phyloP scores from a whole-genome alignment of 2,797 vertebrate species.

The Takifugu rubripes region DNA sequence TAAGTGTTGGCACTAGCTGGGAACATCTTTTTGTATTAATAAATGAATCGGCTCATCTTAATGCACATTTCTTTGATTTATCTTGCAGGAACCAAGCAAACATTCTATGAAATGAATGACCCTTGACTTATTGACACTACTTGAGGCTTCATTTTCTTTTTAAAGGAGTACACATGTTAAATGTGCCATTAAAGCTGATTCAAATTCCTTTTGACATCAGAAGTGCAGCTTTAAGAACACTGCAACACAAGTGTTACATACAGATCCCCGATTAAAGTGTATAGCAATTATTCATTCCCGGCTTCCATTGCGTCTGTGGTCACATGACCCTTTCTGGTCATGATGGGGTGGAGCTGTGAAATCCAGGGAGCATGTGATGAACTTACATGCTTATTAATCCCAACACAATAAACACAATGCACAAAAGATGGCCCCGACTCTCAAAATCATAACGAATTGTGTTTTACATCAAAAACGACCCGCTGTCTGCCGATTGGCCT shows the following conservation, averaged over 20 bases:
- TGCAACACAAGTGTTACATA: no score
- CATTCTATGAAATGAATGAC: no score
- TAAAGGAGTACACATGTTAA: no score
- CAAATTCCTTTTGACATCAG: no score
- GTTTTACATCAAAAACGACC: neutral
- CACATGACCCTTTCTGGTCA: constrained; percentile 30
- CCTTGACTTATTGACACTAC: no score
- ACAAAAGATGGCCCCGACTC: constrained; percentile 31
- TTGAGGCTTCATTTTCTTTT: no score
- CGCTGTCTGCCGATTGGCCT: neutral
- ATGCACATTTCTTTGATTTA: no score
- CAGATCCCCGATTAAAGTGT: no score
- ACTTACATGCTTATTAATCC: constrained; percentile 39
- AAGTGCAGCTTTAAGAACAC: no score
- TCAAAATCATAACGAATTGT: constrained; percentile 30
- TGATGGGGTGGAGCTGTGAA: constrained; percentile 49
- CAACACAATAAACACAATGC: constrained; percentile 31
- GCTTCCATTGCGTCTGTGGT: neutral
- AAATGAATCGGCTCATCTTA: no score
- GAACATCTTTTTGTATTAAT: neutral
- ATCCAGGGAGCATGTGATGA: constrained; percentile 68
- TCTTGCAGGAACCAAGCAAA: no score
- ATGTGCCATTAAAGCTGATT: no score
- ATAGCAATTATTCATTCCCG: constrained; percentile 1
- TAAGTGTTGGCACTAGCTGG: neutral